Base-by-base conservation (phyloP, 2,797 vertebrate genomes). In the Chelmon rostratus region DNA sequence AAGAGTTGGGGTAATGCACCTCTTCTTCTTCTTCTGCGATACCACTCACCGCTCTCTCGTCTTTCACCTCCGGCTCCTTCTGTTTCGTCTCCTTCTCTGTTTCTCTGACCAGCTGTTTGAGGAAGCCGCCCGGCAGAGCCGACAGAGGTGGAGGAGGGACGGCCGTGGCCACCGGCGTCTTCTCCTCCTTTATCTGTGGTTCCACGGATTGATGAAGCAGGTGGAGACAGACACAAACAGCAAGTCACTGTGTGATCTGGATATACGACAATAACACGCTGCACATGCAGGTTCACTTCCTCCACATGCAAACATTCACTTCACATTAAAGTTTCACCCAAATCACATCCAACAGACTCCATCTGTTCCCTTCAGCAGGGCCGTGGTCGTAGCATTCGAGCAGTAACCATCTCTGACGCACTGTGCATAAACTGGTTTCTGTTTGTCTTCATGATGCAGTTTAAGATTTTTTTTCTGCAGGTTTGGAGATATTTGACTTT, bases 161-260 rank as follows among this genome's bases (percentile, higher is more conserved):
- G 0, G 96, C 78, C 0, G 95, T 83, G 0, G 91, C 90, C 0
- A 94, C 90, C 0, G 92, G 95, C 76, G 95, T 96, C 68, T 98
- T 98, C 92, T 99, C 97, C 84, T 99, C 97, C 89, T 96, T 96
- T 21, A 99, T 99, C 98, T 99, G 95, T 88, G 83, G 52, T 62
- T 19, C 11, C 38, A 88, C 65, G 10, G 23, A 68, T 62, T 23
- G 53, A 53, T 2, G 42, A 58, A 57, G 42, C 33, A 53, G 19
- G 23, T 8, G 46, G 33, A 62, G 37, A 42, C 15, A 72, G 49
- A 80, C 53, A 80, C 53, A 35, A 46, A 28, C 19, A 67, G 35
- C 5, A 73, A 49, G 58, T 79, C 59, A 61, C 0, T 58, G 16
- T 67, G 37, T 3, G 52, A 9, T 47, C 2, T 25, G 18, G 35